Evolutionary conservation across 1,140 invertebrate genomes (phyloP).

Genomic region (Lordiphosa clarofinis): DNA sequence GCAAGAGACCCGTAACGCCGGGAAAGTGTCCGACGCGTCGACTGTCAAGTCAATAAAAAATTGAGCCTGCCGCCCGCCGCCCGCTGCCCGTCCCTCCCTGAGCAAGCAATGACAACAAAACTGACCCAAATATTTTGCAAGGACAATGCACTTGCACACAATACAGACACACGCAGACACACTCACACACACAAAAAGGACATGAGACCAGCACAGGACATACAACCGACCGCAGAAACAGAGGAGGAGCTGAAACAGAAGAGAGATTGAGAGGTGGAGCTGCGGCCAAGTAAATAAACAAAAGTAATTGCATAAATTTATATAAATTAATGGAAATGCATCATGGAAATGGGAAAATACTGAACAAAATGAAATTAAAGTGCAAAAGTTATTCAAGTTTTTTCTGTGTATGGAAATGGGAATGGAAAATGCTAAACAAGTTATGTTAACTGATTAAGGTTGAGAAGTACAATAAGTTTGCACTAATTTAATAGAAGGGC

Average conservation of each 20-base stretch:
- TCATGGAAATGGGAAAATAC: constrained; percentile 54
- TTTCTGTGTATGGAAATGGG: constrained; percentile 3
- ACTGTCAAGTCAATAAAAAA: constrained; percentile 75
- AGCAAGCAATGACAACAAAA: constrained; percentile 71
- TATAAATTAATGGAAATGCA: constrained; percentile 75
- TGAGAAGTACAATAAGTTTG: too few relatives aligned
- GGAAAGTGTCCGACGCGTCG: constrained; percentile 12
- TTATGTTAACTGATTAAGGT: too few relatives aligned
- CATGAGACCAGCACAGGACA: constrained; percentile 24
- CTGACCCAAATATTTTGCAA: constrained; percentile 74
- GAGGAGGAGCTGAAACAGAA: not conserved
- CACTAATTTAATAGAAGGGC: too few relatives aligned
- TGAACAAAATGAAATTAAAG: constrained; percentile 60
- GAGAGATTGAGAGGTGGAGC: not conserved
- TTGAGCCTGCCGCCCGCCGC: constrained; percentile 28
- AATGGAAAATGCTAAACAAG: constrained; percentile 1
- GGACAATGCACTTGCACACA: constrained; percentile 72
- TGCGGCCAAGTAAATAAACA: constrained; percentile 68
- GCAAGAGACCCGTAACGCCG: constrained; percentile 2
- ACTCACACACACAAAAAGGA: constrained; percentile 13
- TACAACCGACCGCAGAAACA: constrained; percentile 20
- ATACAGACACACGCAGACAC: constrained; percentile 42
- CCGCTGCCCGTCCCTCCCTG: constrained; percentile 24
- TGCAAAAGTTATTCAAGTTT: constrained; percentile 42
- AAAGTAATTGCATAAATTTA: constrained; percentile 77